phyloP scores from a whole-genome alignment of 2,797 vertebrate genomes.

The Poeciliopsis turneri region DNA sequence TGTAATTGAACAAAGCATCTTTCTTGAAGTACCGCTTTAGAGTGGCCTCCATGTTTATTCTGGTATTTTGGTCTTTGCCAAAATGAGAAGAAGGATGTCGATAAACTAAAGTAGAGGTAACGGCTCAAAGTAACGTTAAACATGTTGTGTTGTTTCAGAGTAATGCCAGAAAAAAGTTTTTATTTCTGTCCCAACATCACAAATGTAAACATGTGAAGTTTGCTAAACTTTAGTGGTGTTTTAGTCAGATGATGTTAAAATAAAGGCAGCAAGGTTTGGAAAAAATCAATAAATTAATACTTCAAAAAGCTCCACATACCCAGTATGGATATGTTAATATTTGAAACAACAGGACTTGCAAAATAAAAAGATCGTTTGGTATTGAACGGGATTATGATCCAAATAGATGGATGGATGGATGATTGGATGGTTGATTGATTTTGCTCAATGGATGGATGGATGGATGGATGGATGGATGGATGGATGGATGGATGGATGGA shows the following conservation, averaged over 20 bases:
- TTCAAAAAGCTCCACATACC: background rate
- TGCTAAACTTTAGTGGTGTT: background rate
- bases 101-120: background rate
- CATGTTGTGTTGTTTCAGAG: background rate
- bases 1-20: background rate
- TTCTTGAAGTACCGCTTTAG: background rate
- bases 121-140: background rate
- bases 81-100: background rate
- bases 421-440: too few species aligned
- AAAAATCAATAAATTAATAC: background rate
- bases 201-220: slow-evolving; percentile 1
- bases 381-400: background rate
- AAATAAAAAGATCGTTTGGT: background rate
- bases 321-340: background rate
- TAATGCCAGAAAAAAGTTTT: background rate
- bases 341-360: background rate
- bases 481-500: too few species aligned
- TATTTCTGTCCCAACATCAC: background rate
- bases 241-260: background rate
- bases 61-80: background rate
- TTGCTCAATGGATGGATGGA: too few species aligned
- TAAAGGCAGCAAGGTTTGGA: background rate
- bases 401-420: too few species aligned
- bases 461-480: too few species aligned
- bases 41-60: background rate